Conservation (phyloP, 2,888 invertebrate species). For the Encarsia formosa region DNA sequence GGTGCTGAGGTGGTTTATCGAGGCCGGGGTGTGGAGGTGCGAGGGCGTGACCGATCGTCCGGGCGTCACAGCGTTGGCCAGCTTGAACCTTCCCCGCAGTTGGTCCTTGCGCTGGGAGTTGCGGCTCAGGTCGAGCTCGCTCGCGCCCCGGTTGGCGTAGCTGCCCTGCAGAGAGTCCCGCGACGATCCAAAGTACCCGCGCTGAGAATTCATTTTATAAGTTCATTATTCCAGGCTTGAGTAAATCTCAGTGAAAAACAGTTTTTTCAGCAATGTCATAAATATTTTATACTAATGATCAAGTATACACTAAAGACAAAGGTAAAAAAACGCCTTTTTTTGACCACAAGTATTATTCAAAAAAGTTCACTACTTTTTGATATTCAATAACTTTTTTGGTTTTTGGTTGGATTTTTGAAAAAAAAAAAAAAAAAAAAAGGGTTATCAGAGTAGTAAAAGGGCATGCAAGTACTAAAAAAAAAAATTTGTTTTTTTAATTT, state of each 20-base stretch:
- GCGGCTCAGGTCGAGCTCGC: constrained; percentile 74
- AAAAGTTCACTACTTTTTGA: too few relatives aligned
- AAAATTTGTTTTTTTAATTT: neutral
- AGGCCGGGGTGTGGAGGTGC: constrained; percentile 59
- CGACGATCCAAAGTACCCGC: constrained; percentile 67
- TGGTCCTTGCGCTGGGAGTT: constrained; percentile 64
- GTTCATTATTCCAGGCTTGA: too few relatives aligned
- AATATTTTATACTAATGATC: too few relatives aligned
- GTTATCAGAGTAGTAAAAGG: too few relatives aligned
- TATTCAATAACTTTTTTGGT: too few relatives aligned
- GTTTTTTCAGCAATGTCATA: too few relatives aligned
- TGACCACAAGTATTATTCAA: too few relatives aligned
- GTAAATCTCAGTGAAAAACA: too few relatives aligned
- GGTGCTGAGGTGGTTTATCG: constrained; percentile 61
- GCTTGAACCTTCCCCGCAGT: constrained; percentile 61
- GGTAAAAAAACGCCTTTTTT: too few relatives aligned
- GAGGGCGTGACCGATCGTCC: constrained; percentile 48
- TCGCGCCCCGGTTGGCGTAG: constrained; percentile 64
- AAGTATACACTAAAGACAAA: too few relatives aligned
- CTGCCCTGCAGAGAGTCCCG: constrained; percentile 71
- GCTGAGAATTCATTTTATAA: too few relatives aligned
- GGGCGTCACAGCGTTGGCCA: constrained; percentile 46
- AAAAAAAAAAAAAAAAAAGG: neutral
- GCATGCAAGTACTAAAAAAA: too few relatives aligned
- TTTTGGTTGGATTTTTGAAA: neutral